Conservation (phyloP, 2,797 vertebrate species). For the Tapirus indicus region DNA sequence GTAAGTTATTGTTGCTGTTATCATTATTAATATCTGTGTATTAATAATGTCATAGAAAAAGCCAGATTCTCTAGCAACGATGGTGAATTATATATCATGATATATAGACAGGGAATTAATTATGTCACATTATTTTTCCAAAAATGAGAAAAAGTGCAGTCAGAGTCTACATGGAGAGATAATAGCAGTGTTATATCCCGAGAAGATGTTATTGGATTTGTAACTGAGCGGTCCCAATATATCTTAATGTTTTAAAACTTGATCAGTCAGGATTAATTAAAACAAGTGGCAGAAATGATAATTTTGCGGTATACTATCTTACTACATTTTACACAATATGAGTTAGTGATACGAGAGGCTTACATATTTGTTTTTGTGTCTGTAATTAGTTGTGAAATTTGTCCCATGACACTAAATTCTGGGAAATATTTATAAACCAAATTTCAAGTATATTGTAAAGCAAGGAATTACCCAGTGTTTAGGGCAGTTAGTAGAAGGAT, state of each 20-base stretch:
- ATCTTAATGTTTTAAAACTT: slow-evolving; percentile 51
- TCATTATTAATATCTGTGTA: slow-evolving; percentile 31
- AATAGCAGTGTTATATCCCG: neutral
- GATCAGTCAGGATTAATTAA: slow-evolving; percentile 44
- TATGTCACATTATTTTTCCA: slow-evolving; percentile 5
- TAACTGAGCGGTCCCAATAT: neutral
- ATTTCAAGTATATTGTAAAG: neutral
- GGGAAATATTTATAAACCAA: slow-evolving; percentile 6
- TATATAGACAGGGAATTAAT: slow-evolving; percentile 34
- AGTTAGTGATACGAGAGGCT: neutral
- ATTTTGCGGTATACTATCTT: neutral
- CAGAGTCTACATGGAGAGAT: neutral
- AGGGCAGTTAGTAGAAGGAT: neutral
- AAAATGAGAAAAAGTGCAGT: neutral
- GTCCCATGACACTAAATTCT: neutral
- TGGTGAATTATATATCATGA: slow-evolving; percentile 9
- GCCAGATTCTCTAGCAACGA: neutral
- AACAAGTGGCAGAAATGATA: neutral
- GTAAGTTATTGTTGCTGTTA: neutral
- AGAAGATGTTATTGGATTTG: slow-evolving; percentile 33
- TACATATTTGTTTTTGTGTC: neutral
- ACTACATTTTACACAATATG: neutral
- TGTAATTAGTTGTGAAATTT: neutral
- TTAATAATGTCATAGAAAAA: slow-evolving; percentile 42
- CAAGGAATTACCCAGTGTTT: neutral